These are phyloP conservation scores for Pterostichus madidus DNA, from an alignment of 2,888 invertebrate genomes.

Conservation along the genomic window DNA sequence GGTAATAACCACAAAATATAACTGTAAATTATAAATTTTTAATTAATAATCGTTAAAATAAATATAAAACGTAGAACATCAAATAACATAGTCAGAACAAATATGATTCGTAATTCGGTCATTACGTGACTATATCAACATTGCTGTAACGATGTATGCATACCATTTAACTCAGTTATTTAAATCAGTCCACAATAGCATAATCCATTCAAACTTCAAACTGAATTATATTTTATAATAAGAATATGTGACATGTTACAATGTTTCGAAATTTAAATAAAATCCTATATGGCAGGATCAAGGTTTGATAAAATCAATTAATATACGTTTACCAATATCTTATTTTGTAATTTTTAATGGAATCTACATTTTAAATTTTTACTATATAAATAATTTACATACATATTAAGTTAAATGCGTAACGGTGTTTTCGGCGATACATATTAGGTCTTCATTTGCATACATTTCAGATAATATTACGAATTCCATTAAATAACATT, in stretches of 20 bases:
- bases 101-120: constrained; percentile 6
- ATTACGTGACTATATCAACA: constrained; percentile 28
- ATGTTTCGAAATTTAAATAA: constrained; percentile 23
- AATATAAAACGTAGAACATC: neutral
- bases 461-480: neutral
- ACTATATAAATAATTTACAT: neutral
- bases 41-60: neutral
- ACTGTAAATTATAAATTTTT: neutral
- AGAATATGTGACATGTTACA: constrained; percentile 2
- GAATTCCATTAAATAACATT: constrained; percentile 1
- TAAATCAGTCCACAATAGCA: neutral
- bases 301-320: constrained; percentile 13
- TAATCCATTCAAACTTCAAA: neutral
- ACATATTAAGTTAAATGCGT: constrained; percentile 14
- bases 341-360: constrained; percentile 23
- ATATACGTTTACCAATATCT: constrained; percentile 17
- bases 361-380: constrained; percentile 19
- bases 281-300: constrained; percentile 5
- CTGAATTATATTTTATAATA: neutral
- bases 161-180: neutral
- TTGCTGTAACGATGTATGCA: constrained; percentile 27
- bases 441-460: constrained; percentile 11
- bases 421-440: neutral
- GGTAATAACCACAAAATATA: neutral
- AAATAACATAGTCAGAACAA: neutral